Conservation (phyloP, 2,113 vertebrate species). For the Python bivittatus region DNA sequence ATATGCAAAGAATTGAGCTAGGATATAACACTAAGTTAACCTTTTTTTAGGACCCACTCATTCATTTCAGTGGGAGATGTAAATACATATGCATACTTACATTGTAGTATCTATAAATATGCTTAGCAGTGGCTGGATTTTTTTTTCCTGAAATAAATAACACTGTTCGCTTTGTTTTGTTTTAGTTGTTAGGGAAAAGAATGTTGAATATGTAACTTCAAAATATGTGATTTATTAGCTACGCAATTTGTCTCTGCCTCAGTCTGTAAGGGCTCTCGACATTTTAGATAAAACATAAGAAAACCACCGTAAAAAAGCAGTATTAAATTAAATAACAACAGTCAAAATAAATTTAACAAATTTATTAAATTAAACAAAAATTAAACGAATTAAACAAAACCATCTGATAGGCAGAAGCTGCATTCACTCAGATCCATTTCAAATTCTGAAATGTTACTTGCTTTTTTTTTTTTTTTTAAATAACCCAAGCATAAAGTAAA, state of each 20-base stretch:
- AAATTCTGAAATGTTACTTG: slow-evolving; percentile 52
- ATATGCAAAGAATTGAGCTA: neutral
- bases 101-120: neutral
- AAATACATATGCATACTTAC: neutral
- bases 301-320: too few relatives aligned
- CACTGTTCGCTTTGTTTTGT: too few relatives aligned
- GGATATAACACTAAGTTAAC: neutral
- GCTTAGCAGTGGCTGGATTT: neutral
- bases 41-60: neutral
- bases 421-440: slow-evolving; percentile 59
- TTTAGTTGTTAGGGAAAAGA: neutral
- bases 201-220: neutral
- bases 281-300: too few relatives aligned
- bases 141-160: neutral
- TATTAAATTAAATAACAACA: too few relatives aligned
- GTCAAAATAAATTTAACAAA: too few relatives aligned
- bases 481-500: slow-evolving; percentile 44
- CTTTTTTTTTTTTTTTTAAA: slow-evolving; percentile 24
- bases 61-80: neutral
- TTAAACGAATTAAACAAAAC: too few relatives aligned
- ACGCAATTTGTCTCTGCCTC: too few relatives aligned
- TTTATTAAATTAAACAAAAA: too few relatives aligned
- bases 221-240: neutral
- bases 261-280: too few relatives aligned
- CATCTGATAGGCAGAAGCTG: too few relatives aligned